Percentiles rank a stretch among this genome's conserved stretches.
phyloP scores from a whole-genome alignment of 2,888 invertebrate genomes.

The Labia minor region DNA sequence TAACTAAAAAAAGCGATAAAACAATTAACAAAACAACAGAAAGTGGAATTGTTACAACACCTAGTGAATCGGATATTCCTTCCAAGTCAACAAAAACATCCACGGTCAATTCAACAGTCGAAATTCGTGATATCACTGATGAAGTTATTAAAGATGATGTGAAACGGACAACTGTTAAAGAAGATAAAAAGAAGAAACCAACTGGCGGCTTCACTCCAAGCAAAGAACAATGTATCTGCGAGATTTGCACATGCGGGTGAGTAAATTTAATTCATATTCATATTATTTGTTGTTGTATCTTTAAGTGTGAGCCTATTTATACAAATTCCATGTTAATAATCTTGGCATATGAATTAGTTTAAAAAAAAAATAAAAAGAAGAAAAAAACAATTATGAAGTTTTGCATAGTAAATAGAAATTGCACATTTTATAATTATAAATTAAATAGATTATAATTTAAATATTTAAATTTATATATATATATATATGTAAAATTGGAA shows the following conservation, averaged over 20 bases:
- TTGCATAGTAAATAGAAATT: too few relatives aligned
- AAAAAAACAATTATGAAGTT: too few relatives aligned
- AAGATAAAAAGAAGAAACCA: neutral
- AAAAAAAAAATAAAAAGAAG: too few relatives aligned
- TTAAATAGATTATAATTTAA: too few relatives aligned
- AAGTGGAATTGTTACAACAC: neutral
- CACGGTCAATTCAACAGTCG: neutral
- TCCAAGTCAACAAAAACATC: neutral
- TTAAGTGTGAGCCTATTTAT: neutral
- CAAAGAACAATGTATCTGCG: constrained; percentile 79
- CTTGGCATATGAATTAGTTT: too few relatives aligned
- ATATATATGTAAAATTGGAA: too few relatives aligned
- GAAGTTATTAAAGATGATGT: neutral
- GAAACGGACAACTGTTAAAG: neutral
- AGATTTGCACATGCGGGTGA: constrained; percentile 86
- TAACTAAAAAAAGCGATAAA: neutral
- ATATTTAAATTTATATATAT: too few relatives aligned
- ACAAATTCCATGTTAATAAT: too few relatives aligned
- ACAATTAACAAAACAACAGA: neutral
- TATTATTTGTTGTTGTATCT: neutral
- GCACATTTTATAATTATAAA: too few relatives aligned
- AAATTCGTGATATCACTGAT: neutral
- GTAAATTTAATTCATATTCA: constrained; percentile 33
- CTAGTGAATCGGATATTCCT: neutral
- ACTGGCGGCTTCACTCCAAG: neutral